Conservation (phyloP, 2,113 vertebrate genomes). For the Dromas ardeola region DNA sequence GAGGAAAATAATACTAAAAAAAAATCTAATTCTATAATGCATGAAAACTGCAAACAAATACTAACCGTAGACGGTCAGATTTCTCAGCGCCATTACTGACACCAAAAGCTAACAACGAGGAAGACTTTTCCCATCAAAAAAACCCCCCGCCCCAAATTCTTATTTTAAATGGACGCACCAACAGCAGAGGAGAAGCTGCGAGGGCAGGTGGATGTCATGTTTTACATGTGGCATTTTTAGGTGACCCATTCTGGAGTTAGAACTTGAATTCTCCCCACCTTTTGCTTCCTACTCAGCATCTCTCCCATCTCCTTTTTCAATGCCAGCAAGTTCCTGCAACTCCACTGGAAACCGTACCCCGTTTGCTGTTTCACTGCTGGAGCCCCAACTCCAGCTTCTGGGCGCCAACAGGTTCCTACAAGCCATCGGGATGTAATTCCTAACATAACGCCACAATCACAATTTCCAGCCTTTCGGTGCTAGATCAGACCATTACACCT, state of each 20-base stretch:
- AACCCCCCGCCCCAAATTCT: neutral
- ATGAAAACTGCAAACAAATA: constrained; percentile 38
- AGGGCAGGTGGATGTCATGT: neutral
- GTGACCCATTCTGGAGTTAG: neutral
- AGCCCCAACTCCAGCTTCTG: neutral
- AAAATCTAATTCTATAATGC: neutral
- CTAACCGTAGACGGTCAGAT: neutral
- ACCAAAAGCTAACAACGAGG: neutral
- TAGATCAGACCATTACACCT: neutral
- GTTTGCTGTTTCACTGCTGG: neutral
- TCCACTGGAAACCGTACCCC: neutral
- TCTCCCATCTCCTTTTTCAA: neutral
- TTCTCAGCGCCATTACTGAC: neutral
- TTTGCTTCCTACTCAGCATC: neutral
- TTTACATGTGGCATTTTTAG: neutral
- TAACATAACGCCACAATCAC: neutral
- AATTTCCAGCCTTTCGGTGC: neutral
- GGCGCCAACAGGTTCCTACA: neutral
- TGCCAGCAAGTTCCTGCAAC: neutral
- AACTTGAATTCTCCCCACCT: neutral
- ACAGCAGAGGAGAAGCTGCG: neutral
- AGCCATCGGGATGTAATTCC: neutral
- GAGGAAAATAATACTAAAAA: neutral
- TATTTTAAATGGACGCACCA: neutral
- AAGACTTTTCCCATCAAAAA: neutral